These are phyloP conservation scores for Lasioglossum malachurum DNA, from an alignment of 2,888 invertebrate species.

Conservation along the genomic window DNA sequence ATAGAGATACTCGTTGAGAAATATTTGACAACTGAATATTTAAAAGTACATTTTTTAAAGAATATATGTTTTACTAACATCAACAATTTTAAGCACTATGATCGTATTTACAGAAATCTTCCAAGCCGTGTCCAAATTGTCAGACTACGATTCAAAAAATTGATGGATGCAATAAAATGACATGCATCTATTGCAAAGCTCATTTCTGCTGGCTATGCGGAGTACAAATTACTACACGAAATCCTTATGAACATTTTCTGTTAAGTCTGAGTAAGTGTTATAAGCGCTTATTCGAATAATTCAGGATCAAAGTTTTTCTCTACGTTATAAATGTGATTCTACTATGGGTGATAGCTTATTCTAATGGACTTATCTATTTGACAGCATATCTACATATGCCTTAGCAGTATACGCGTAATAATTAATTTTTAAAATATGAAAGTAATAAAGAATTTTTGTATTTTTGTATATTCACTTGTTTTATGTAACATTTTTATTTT, in stretches of 20 bases:
- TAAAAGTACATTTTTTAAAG: slow-evolving; percentile 66
- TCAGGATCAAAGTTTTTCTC: not conserved
- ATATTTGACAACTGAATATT: slow-evolving; percentile 68
- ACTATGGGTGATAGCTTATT: too few species aligned
- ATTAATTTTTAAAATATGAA: too few species aligned
- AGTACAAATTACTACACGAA: slow-evolving; percentile 42
- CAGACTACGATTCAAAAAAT: slow-evolving; percentile 64
- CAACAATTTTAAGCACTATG: not conserved
- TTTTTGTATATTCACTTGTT: not conserved
- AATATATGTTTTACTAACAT: not conserved
- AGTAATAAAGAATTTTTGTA: not conserved
- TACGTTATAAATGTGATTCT: not conserved
- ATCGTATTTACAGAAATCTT: slow-evolving; percentile 64
- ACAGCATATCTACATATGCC: too few species aligned
- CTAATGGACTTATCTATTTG: too few species aligned
- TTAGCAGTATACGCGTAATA: not conserved
- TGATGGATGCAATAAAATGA: slow-evolving; percentile 74
- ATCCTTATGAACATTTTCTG: slow-evolving; percentile 74
- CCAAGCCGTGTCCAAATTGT: slow-evolving; percentile 75
- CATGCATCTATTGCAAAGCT: slow-evolving; percentile 65
- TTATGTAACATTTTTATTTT: not conserved
- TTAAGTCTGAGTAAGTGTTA: slow-evolving; percentile 52
- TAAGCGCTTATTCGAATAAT: slow-evolving; percentile 67
- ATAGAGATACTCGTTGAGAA: slow-evolving; percentile 73
- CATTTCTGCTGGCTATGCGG: slow-evolving; percentile 77